Percentiles rank a stretch among this genome's conserved stretches.
These are phyloP conservation scores for Pholis gunnellus DNA, from an alignment of 2,113 vertebrate genomes.

Conservation along the genomic window DNA sequence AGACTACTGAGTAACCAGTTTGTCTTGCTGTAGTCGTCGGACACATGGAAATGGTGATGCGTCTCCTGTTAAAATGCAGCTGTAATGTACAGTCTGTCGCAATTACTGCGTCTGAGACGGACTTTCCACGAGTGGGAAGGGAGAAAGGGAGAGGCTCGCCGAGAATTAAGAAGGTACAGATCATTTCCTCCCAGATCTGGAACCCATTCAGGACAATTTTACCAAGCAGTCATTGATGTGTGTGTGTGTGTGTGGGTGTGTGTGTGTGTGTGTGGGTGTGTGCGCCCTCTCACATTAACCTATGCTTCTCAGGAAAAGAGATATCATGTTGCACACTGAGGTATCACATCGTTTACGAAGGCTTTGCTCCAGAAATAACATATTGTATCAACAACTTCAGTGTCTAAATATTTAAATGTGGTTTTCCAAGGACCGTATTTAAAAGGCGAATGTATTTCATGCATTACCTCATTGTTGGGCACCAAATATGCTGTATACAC, in stretches of 20 bases:
- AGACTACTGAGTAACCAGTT: constrained; percentile 9
- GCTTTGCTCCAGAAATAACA: not conserved
- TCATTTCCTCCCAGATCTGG: constrained; percentile 65
- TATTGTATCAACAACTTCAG: not conserved
- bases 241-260: constrained; percentile 14
- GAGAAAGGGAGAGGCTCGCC: constrained; percentile 29
- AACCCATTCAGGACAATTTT: constrained; percentile 61
- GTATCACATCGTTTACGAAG: not conserved
- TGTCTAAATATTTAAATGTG: not conserved
- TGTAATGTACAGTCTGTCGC: constrained; percentile 27
- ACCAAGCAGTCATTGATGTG: constrained; percentile 1
- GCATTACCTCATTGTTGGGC: not conserved
- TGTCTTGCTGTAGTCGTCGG: not conserved
- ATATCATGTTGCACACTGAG: not conserved
- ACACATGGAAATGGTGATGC: constrained; percentile 63
- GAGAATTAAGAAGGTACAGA: constrained; percentile 21
- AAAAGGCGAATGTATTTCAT: not conserved
- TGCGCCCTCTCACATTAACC: constrained; percentile 3
- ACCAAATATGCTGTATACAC: not conserved
- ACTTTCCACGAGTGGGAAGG: constrained; percentile 67
- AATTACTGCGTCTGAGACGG: constrained; percentile 37
- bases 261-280: constrained; percentile 20
- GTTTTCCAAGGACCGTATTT: not conserved
- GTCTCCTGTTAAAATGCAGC: not conserved
- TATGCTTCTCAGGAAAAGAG: not conserved